Percentiles rank a stretch among this genome's conserved stretches.
Evolutionary conservation across 2,797 vertebrate genomes (phyloP).

Genomic region (Neoniphon sammara): DNA sequence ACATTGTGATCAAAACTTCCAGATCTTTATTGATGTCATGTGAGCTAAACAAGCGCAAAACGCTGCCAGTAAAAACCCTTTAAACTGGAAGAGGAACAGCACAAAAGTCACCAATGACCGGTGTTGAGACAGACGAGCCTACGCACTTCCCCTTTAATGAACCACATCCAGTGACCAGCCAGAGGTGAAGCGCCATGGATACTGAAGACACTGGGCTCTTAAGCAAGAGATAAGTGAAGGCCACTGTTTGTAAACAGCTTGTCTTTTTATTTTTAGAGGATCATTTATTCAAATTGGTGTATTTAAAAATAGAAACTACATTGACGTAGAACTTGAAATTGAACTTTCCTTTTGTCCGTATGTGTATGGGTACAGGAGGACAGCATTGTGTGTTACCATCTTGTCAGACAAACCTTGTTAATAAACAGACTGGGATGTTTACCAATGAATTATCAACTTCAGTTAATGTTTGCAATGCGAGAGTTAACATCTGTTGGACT

Average conservation of each 20-base stretch:
- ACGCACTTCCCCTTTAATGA: constrained; percentile 26
- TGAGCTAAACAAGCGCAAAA: constrained; percentile 64
- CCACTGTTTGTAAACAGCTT: constrained; percentile 68
- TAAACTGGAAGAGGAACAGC: constrained; percentile 68
- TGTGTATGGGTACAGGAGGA: constrained; percentile 34
- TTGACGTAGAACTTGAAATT: constrained; percentile 45
- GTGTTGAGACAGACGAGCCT: constrained; percentile 45
- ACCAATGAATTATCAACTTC: constrained; percentile 60
- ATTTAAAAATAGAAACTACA: constrained; percentile 62
- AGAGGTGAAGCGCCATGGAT: constrained; percentile 50
- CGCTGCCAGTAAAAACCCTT: constrained; percentile 60
- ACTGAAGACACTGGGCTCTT: constrained; percentile 63
- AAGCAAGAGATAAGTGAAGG: constrained; percentile 69
- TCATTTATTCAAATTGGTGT: constrained; percentile 43
- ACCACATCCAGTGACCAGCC: constrained; percentile 47
- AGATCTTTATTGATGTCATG: constrained; percentile 78
- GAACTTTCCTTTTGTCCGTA: constrained; percentile 48
- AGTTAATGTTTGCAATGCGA: constrained; percentile 67
- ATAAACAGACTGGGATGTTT: constrained; percentile 52
- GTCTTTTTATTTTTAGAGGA: constrained; percentile 24
- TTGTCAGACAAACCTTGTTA: constrained; percentile 49
- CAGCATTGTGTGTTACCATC: constrained; percentile 7
- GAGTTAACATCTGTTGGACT: constrained; percentile 65
- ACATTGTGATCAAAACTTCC: constrained; percentile 73
- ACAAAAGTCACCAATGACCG: constrained; percentile 54